A percentile compares a stretch with the other conserved stretches of the same genome.
These are phyloP conservation scores for Crenuchus spilurus DNA, from an alignment of 2,797 vertebrate species.

Conservation along the genomic window DNA sequence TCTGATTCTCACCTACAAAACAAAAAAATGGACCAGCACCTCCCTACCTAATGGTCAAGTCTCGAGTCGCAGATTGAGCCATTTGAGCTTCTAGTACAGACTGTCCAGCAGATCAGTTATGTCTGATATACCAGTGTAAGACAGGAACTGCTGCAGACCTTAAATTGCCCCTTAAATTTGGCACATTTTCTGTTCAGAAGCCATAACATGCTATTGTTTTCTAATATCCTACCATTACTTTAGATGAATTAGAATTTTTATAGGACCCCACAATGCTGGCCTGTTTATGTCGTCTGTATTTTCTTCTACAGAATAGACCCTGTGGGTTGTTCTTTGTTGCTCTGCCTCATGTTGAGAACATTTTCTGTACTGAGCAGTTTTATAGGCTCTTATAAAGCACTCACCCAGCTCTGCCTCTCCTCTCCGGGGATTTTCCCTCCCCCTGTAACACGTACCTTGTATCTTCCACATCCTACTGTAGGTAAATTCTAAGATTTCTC, in stretches of 20 bases:
- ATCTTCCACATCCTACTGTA: conserved; percentile 3
- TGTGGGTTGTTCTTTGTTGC: conserved; percentile 24
- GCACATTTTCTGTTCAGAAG: background rate
- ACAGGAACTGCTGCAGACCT: too few relatives aligned
- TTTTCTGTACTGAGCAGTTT: conserved; percentile 23
- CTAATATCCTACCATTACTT: background rate
- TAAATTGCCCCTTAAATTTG: too few relatives aligned
- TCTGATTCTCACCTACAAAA: too few relatives aligned
- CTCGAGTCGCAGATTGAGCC: too few relatives aligned
- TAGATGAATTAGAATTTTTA: background rate
- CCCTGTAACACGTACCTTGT: background rate
- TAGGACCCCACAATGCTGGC: background rate
- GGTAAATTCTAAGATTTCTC: conserved; percentile 16
- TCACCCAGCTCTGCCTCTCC: conserved; percentile 9
- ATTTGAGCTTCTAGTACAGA: too few relatives aligned
- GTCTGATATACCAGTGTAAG: too few relatives aligned
- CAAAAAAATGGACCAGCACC: too few relatives aligned
- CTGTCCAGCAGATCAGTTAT: too few relatives aligned
- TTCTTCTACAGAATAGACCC: conserved; percentile 9
- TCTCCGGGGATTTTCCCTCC: conserved; percentile 8
- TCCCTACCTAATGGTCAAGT: too few relatives aligned
- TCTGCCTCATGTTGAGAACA: conserved; percentile 32
- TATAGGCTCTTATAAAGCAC: conserved; percentile 24
- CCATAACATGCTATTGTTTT: too few relatives aligned
- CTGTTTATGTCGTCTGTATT: conserved; percentile 1